These are phyloP conservation scores for Drepanosiphum platanoidis DNA, from an alignment of 2,888 invertebrate species.

Conservation along the genomic window DNA sequence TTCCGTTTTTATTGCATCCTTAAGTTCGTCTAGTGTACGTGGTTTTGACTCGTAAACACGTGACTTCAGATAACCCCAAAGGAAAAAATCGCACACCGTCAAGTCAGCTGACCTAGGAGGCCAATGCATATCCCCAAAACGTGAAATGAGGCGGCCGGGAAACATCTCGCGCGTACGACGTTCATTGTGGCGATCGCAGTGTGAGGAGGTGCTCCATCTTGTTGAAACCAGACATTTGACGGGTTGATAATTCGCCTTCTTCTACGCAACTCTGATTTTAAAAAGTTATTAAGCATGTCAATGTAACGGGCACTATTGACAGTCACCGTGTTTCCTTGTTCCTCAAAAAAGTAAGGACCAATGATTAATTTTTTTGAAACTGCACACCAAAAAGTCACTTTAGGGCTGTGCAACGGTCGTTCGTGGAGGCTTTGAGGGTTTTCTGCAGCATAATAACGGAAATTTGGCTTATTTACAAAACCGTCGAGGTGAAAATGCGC, in stretches of 20 bases:
- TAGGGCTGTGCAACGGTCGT: too few relatives aligned
- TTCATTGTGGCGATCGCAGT: neutral
- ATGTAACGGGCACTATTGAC: too few relatives aligned
- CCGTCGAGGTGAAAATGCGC: too few relatives aligned
- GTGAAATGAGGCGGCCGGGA: neutral
- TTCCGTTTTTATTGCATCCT: too few relatives aligned
- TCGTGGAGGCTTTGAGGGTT: too few relatives aligned
- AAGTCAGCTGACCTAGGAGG: neutral
- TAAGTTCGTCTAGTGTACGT: too few relatives aligned
- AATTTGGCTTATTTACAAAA: neutral
- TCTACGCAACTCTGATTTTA: neutral
- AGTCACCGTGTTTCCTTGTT: too few relatives aligned
- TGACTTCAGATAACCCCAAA: neutral
- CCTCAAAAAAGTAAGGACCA: too few relatives aligned
- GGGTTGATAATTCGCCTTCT: neutral
- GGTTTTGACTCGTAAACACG: too few relatives aligned
- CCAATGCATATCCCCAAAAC: neutral
- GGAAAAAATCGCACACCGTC: neutral
- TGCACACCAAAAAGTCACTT: neutral
- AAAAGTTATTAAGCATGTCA: neutral
- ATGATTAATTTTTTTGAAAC: neutral
- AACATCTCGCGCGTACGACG: neutral
- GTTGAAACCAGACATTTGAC: too few relatives aligned
- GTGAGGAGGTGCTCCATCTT: neutral
- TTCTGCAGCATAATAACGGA: too few relatives aligned